Evolutionary conservation across 2,888 invertebrate genomes (phyloP), one percentile per base, ranked within the genome.

Genomic region (Chydorus sphaericus): DNA sequence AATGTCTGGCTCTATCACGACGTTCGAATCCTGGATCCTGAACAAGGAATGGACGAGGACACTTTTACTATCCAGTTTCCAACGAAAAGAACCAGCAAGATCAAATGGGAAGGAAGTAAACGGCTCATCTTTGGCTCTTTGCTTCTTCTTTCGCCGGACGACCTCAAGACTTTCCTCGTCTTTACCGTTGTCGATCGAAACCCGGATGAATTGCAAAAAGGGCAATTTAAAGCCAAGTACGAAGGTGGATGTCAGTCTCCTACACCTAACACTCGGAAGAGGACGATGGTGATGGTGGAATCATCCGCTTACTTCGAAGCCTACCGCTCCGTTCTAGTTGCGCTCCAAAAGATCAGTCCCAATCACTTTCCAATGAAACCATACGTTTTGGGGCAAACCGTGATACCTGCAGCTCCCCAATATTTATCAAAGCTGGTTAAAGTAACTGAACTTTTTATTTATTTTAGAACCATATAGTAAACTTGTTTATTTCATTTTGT

Each of bases 301-400:
- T 81, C 84, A 53, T 80, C 79, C 53, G 80, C 83, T 0, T 90
- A 82, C 67, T 87, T 88, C 65, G 88, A 88, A 65, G 85, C 88
- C 0, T 89, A 88, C 65, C 75, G 80, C 60, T 80, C 83, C 64
- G 83, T 86, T 0, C 70, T 86, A 54, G 76, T 74, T 61, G 83
- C 81, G n/a, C 66, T 90, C 26, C 77, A 83, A 64, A 68, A 69
- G 1, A 75, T 81, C 52, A 68, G 70, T 37, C 63, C 71, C 26
- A 69, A 75, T 6, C 72, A 74, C 28, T 75, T 86, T 62, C 84
- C 85, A 0, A 78, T 87, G 77, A 71, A 73, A 50, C 74, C 75
- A 57, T 84, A 83, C 65, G 78, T 87, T 58, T 75, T 86, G 1
- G 69, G 78, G 60, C 76, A 66, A 5, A 61, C 68, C 37, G 62